phyloP scores from a whole-genome alignment of 2,113 vertebrate genomes.

The Plotosus lineatus region DNA sequence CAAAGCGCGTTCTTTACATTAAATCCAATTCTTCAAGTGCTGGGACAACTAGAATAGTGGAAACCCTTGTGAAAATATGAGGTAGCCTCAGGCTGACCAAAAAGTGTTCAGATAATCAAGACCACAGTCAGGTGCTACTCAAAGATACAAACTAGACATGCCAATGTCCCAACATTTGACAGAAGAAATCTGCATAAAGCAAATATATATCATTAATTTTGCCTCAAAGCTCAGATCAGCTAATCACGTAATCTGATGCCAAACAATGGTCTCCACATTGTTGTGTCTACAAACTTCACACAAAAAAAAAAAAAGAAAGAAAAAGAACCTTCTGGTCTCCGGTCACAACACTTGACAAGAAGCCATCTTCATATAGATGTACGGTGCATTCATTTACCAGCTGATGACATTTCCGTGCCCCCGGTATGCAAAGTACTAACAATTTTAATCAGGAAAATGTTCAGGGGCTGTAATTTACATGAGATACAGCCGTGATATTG shows the following conservation, averaged over 20 bases:
- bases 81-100: conserved; percentile 30
- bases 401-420: conserved; percentile 26
- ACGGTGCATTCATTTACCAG: background rate
- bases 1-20: background rate
- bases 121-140: conserved; percentile 18
- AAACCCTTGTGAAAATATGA: conserved; percentile 25
- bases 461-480: conserved; percentile 20
- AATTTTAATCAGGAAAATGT: conserved; percentile 45
- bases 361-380: background rate
- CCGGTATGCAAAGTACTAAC: conserved; percentile 41
- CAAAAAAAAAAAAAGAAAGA: background rate
- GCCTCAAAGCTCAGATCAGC: background rate
- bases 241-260: background rate
- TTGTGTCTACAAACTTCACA: background rate
- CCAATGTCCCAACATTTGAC: conserved; percentile 20
- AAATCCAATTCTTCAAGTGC: background rate
- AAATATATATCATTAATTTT: background rate
- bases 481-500: conserved; percentile 28
- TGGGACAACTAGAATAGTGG: background rate
- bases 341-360: background rate
- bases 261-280: background rate
- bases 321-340: background rate
- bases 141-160: conserved; percentile 27
- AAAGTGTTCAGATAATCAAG: background rate
- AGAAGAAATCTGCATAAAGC: conserved; percentile 9